phyloP scores from a whole-genome alignment of 2,113 vertebrate species.

The Zosterops lateralis region DNA sequence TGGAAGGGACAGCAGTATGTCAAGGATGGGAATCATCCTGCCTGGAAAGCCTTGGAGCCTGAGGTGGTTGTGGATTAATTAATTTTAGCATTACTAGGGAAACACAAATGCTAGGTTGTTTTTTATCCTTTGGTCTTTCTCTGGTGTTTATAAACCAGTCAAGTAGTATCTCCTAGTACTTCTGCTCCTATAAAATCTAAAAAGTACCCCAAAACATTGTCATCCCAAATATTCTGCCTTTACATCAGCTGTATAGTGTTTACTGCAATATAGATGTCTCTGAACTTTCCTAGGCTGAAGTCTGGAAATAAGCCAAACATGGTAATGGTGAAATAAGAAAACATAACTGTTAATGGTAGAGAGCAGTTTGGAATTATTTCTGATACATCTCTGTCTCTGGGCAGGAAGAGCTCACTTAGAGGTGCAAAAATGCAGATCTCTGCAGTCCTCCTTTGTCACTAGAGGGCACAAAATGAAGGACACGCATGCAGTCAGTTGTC shows the following conservation, averaged over 20 bases:
- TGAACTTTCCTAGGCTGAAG: background rate
- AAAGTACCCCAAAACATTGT: background rate
- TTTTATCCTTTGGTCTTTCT: background rate
- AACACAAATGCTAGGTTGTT: background rate
- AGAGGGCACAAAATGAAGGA: too few species aligned
- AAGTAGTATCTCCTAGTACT: background rate
- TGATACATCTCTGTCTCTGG: background rate
- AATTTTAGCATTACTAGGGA: background rate
- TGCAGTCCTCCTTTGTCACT: background rate
- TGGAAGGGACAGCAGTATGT: fast-evolving
- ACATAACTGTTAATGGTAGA: background rate
- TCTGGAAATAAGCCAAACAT: background rate
- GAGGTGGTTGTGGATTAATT: background rate
- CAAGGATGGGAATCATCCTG: fast-evolving
- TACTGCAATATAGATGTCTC: background rate
- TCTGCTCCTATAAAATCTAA: background rate
- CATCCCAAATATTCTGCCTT: background rate
- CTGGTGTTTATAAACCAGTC: background rate
- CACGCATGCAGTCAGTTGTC: too few species aligned
- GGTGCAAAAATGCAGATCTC: background rate
- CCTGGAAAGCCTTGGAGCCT: background rate
- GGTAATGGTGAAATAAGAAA: background rate
- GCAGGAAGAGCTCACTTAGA: background rate
- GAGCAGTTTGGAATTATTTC: background rate
- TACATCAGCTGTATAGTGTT: background rate